Percentiles rank a stretch among this genome's conserved stretches.
Conservation (phyloP, 2,888 invertebrate genomes). For the Apamea epomidion region DNA sequence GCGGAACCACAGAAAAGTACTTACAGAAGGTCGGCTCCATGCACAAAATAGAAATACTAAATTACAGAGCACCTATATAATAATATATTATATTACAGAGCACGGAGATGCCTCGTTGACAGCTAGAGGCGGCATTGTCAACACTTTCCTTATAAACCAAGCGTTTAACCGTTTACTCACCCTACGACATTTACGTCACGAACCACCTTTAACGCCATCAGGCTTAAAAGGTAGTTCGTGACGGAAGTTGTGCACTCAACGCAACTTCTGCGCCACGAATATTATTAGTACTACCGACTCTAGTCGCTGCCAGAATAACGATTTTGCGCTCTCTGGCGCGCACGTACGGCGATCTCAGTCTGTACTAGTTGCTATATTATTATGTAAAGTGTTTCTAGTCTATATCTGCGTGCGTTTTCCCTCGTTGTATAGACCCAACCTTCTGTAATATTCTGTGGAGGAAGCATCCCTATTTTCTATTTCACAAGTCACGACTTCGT, state of each 20-base stretch:
- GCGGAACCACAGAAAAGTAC: background rate
- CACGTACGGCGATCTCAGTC: background rate
- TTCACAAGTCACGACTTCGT: conserved; percentile 80
- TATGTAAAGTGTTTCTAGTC: background rate
- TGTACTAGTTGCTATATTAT: background rate
- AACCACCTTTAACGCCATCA: no score
- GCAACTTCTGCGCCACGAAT: background rate
- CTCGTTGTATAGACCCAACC: background rate
- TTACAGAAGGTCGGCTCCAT: background rate
- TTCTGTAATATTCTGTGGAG: background rate
- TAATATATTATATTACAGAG: no score
- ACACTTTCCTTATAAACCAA: background rate
- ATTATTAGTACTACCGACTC: background rate
- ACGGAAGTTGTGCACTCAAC: background rate
- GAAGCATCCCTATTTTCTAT: conserved; percentile 68
- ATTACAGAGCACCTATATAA: no score
- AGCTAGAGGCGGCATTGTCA: background rate
- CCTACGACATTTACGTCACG: no score
- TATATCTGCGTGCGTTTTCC: background rate
- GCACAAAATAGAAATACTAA: background rate
- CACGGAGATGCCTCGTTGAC: background rate
- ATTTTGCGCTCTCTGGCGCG: background rate
- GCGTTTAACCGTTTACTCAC: background rate
- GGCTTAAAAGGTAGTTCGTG: no score
- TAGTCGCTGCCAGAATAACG: background rate